A percentile compares a stretch with the other conserved stretches of the same genome.
These are phyloP conservation scores for Himalopsyche japonica DNA, from an alignment of 2,888 invertebrate species.

Conservation along the genomic window DNA sequence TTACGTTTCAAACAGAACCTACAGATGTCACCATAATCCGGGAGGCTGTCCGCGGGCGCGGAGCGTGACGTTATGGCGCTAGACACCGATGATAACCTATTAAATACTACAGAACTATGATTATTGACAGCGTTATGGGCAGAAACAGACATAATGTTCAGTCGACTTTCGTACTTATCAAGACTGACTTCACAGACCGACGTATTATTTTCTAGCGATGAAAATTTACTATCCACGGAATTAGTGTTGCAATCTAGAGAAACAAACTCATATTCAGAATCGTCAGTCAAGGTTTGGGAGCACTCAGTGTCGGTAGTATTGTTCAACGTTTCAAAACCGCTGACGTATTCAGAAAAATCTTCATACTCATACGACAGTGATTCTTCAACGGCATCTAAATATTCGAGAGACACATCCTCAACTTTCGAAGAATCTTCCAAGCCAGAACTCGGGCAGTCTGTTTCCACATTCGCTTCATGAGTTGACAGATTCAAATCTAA, in stretches of 20 bases:
- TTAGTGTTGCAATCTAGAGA: neutral
- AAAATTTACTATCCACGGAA: neutral
- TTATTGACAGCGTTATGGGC: neutral
- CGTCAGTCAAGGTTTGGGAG: neutral
- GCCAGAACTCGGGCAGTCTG: too few relatives aligned
- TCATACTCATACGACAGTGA: neutral
- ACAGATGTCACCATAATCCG: constrained; percentile 37
- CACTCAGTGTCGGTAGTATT: neutral
- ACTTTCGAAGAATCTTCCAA: neutral
- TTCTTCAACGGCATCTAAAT: constrained; percentile 21
- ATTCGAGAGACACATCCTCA: constrained; percentile 27
- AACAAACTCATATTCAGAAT: neutral
- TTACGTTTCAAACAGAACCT: constrained; percentile 37
- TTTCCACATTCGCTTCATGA: neutral
- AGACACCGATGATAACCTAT: neutral
- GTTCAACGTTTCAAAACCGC: neutral
- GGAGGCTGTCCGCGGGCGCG: neutral
- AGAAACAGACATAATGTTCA: neutral
- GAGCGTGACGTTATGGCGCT: constrained; percentile 4
- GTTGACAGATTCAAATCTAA: neutral
- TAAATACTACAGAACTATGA: neutral
- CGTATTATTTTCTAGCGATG: neutral
- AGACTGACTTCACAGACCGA: neutral
- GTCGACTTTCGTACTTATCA: neutral
- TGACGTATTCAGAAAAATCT: neutral